Conservation (phyloP, 2,113 vertebrate species). For the Oreochromis aureus region DNA sequence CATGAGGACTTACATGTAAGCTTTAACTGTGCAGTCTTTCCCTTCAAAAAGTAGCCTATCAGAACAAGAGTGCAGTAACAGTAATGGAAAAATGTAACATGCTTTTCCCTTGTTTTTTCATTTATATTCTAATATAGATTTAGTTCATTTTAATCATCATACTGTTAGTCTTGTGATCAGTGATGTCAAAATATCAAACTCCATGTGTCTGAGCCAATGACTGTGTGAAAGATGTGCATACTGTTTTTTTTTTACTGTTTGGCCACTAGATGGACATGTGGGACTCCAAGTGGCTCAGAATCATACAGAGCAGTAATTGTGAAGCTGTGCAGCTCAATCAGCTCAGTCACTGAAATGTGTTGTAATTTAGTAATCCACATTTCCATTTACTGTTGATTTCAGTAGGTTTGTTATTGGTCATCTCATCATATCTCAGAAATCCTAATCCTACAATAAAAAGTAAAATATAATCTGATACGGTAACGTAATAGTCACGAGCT, state of each 20-base stretch:
- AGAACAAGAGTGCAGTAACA: rapidly evolving
- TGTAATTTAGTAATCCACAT: not conserved
- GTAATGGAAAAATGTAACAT: not conserved
- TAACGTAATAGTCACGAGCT: not conserved
- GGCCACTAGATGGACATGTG: not conserved
- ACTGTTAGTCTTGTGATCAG: not conserved
- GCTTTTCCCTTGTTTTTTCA: too few relatives aligned
- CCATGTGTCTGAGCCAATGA: not conserved
- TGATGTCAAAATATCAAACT: not conserved
- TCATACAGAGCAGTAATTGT: not conserved
- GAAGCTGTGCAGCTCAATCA: not conserved
- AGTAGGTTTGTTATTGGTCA: not conserved
- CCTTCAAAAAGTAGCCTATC: not conserved
- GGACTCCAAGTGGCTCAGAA: not conserved
- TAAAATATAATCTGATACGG: not conserved
- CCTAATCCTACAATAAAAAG: not conserved
- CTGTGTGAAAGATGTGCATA: rapidly evolving
- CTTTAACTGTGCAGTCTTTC: not conserved
- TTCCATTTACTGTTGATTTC: not conserved
- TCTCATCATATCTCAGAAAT: not conserved
- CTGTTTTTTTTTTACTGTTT: not conserved
- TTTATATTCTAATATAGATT: not conserved
- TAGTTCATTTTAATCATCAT: not conserved
- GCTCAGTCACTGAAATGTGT: not conserved
- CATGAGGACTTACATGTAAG: not conserved